Evolutionary conservation across 2,113 vertebrate genomes (phyloP), one percentile per base, ranked within the genome.

Genomic region (Siniperca knerii): DNA sequence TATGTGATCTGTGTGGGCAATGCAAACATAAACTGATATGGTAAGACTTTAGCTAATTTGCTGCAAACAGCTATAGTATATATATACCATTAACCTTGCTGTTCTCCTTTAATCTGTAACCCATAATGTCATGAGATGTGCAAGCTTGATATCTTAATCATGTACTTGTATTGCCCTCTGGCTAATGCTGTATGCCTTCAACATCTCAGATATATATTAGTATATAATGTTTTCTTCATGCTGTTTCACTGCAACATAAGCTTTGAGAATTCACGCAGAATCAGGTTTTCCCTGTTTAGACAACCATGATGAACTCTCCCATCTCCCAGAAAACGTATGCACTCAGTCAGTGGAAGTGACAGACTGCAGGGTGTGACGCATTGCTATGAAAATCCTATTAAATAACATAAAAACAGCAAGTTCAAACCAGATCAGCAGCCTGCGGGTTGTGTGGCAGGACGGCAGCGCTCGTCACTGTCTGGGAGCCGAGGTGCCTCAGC

Each of bases 331-430:
- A 37, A 42, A 29, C 9, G 0, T 33, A 68, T 50, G 77, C 77
- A 58, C 90, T 83, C 75, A 61, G 78, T 83, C 71, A 75, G 84
- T 62, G 68, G 74, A 73, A 81, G 75, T 86, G 79, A 84, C 88
- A 82, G 66, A 70, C 81, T 71, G 65, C 77, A 20, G 81, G 79
- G 72, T 88, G 73, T 85, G 79, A 87, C 82, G 86, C 84, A 62
- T 70, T 44, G 74, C 85, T 35, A 50, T 77, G 75, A 84, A 84
- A 91, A 93, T 91, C 85, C 81, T 78, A 79, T 93, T 87, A 88
- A 90, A 87, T 69, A 83, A 74, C 78, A 85, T 84, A 84, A 86
- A 88, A 88, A 83, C 85, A 77, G 75, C 65, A 37, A 85, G 81
- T 89, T 89, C 52, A 87, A 73, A 81, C n/a, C 82, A 84, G 86